A percentile compares a stretch with the other conserved stretches of the same genome.
phyloP scores from a whole-genome alignment of 2,113 vertebrate species.

The Sylvietta virens region DNA sequence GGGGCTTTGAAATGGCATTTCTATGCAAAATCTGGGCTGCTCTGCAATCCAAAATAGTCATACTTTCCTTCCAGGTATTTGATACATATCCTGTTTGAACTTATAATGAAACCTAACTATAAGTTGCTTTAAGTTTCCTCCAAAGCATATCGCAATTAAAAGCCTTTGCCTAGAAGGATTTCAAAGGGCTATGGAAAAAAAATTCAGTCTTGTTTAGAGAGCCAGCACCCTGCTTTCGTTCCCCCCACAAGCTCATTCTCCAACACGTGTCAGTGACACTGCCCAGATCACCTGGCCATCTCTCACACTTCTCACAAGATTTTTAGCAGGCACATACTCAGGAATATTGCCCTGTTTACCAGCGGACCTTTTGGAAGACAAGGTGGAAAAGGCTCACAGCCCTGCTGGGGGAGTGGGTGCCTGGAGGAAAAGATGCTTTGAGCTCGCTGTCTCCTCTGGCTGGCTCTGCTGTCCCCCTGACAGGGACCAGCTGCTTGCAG shows the following conservation, averaged over 20 bases:
- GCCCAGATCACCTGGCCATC: slow-evolving; percentile 1
- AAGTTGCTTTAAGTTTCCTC: neutral
- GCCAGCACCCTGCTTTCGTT: neutral
- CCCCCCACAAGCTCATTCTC: neutral
- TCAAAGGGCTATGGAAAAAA: neutral
- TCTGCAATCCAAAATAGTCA: neutral
- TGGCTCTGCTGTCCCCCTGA: neutral
- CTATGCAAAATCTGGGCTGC: neutral
- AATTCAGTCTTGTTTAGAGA: neutral
- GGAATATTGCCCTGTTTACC: neutral
- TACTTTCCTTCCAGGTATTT: slow-evolving; percentile 43
- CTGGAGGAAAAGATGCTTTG: neutral
- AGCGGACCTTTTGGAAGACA: neutral
- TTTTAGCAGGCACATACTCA: neutral
- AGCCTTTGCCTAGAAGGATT: neutral
- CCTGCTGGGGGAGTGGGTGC: neutral
- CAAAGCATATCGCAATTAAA: neutral
- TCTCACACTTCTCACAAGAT: neutral
- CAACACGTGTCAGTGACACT: neutral
- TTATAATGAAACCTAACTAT: neutral
- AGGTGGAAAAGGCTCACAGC: neutral
- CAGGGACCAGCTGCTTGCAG: neutral
- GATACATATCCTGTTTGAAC: neutral
- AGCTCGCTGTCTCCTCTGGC: neutral
- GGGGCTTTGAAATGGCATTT: neutral